phyloP scores from a whole-genome alignment of 2,797 vertebrate genomes.

The Carduelis carduelis region DNA sequence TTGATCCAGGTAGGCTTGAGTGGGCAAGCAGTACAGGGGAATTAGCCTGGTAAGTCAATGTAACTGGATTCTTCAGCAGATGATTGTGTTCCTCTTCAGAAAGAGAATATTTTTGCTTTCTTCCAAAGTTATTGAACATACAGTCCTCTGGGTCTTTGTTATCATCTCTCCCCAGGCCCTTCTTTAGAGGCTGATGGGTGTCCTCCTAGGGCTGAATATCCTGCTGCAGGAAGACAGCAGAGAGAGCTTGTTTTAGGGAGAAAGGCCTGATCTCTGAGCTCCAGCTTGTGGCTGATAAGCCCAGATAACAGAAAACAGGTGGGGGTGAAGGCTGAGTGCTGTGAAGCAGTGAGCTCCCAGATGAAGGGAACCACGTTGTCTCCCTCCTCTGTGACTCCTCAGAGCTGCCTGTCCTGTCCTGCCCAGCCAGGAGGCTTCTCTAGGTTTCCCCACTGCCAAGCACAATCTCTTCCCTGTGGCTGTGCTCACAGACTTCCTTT shows the following conservation, averaged over 20 bases:
- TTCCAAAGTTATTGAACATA: neutral
- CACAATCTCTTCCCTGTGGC: accelerated
- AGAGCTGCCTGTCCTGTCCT: neutral
- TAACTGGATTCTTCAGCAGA: neutral
- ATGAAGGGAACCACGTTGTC: neutral
- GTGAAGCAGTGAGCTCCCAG: neutral
- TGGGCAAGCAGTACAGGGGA: neutral
- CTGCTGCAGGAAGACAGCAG: neutral
- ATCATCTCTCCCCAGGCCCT: neutral
- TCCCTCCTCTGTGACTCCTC: neutral
- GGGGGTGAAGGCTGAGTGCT: neutral
- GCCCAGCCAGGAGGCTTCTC: neutral
- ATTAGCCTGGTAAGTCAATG: neutral
- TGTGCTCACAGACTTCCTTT: neutral
- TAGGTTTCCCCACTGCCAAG: neutral
- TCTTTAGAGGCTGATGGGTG: neutral
- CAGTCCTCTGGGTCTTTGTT: neutral
- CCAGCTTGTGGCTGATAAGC: neutral
- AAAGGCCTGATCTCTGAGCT: neutral
- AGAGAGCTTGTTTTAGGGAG: neutral
- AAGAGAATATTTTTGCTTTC: neutral
- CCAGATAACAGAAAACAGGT: neutral
- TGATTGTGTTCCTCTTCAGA: neutral
- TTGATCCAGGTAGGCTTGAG: neutral
- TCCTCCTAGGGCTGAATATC: neutral